Percentiles rank a stretch among this genome's conserved stretches.
Evolutionary conservation across 2,113 vertebrate species (phyloP).

Genomic region (Chloroceryle aenea): DNA sequence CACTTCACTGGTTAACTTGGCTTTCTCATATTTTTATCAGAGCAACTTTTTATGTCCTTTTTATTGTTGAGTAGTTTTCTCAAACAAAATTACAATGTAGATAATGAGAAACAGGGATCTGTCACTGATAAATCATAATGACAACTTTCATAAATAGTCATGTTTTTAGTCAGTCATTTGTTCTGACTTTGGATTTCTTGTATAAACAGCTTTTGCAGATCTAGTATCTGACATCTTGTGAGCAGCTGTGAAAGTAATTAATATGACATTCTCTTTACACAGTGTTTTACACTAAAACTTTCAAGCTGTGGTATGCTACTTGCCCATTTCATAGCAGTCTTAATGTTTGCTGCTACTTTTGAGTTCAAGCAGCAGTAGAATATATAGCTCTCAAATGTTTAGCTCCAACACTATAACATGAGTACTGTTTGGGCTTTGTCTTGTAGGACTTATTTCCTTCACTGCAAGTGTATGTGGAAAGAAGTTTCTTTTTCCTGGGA

Average conservation of each 20-base stretch:
- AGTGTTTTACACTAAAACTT: neutral
- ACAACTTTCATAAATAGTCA: neutral
- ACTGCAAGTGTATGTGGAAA: neutral
- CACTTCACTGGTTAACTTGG: constrained; percentile 36
- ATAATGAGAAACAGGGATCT: neutral
- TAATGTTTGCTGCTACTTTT: neutral
- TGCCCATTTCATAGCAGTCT: neutral
- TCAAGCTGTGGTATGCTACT: neutral
- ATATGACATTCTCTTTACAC: neutral
- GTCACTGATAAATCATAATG: neutral
- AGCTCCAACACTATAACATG: neutral
- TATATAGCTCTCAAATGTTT: neutral
- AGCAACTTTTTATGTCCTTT: neutral
- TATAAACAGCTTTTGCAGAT: neutral
- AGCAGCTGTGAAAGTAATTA: neutral
- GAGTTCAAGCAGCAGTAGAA: neutral
- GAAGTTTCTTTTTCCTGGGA: neutral
- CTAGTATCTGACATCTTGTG: neutral
- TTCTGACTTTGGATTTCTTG: neutral
- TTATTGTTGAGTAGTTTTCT: neutral
- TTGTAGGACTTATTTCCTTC: neutral
- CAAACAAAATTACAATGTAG: neutral
- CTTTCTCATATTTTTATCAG: neutral
- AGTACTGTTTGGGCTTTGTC: neutral
- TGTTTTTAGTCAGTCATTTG: neutral